Evolutionary conservation across 2,797 vertebrate species (phyloP).

Genomic region (Acomys russatus): DNA sequence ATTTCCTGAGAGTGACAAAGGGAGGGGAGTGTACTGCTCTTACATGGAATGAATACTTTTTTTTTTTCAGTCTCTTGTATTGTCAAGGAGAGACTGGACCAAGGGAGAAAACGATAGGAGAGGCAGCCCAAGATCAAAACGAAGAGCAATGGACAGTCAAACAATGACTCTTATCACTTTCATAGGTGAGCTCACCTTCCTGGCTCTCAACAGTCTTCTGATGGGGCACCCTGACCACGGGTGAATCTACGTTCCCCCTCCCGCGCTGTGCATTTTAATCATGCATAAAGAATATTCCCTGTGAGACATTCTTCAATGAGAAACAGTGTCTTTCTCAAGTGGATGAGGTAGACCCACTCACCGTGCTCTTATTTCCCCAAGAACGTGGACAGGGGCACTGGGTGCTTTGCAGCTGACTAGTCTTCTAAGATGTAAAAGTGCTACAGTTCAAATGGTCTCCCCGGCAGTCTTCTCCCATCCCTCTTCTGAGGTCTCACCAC

Average conservation of each 20-base stretch:
- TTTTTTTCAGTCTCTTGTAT: slow-evolving; percentile 67
- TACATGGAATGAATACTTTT: slow-evolving; percentile 66
- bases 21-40: slow-evolving; percentile 53
- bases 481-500: background rate
- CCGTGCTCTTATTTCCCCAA: background rate
- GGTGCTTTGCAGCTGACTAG: background rate
- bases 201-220: background rate
- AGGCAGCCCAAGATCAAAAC: slow-evolving; percentile 65
- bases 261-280: background rate
- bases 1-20: slow-evolving; percentile 81
- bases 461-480: background rate
- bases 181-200: slow-evolving; percentile 72
- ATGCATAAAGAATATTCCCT: background rate
- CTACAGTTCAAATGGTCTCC: background rate
- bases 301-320: background rate
- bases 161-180: slow-evolving; percentile 67
- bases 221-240: background rate
- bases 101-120: slow-evolving; percentile 79
- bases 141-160: slow-evolving; percentile 54
- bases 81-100: slow-evolving; percentile 73
- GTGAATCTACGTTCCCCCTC: background rate
- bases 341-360: background rate
- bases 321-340: slow-evolving; percentile 5
- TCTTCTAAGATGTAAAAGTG: background rate
- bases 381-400: background rate